Percentiles rank a stretch among this genome's conserved stretches.
These are phyloP conservation scores for Aphis craccivora DNA, from an alignment of 1,140 invertebrate species.

Conservation along the genomic window DNA sequence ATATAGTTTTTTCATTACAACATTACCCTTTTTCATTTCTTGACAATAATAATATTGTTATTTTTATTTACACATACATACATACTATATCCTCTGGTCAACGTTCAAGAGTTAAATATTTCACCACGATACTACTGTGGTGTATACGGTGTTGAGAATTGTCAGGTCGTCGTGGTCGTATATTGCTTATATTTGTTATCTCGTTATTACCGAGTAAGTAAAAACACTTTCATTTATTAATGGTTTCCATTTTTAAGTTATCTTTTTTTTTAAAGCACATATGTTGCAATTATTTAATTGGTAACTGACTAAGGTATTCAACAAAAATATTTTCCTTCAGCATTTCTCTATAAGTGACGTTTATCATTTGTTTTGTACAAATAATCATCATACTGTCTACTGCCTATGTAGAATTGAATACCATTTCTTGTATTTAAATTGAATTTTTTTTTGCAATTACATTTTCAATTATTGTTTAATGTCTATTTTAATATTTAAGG, in stretches of 20 bases:
- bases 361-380: not conserved
- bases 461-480: not conserved
- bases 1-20: not conserved
- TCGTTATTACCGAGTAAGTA: conserved; percentile 27
- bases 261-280: not conserved
- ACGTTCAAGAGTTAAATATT: not conserved
- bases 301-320: conserved; percentile 42
- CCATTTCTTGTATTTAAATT: not conserved
- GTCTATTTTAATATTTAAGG: not conserved
- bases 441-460: not conserved
- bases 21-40: not conserved
- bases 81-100: not conserved
- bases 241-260: not conserved
- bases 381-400: not conserved
- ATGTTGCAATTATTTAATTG: conserved; percentile 38
- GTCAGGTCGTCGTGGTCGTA: not conserved
- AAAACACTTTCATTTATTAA: not conserved
- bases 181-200: not conserved
- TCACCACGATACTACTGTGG: not conserved
- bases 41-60: not conserved
- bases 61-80: not conserved
- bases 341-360: not conserved
- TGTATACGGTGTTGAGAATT: not conserved
- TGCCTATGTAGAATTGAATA: not conserved
- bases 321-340: not conserved